Base-by-base conservation (phyloP, 2,888 invertebrate species). In the Caenorhabditis sp. region DNA sequence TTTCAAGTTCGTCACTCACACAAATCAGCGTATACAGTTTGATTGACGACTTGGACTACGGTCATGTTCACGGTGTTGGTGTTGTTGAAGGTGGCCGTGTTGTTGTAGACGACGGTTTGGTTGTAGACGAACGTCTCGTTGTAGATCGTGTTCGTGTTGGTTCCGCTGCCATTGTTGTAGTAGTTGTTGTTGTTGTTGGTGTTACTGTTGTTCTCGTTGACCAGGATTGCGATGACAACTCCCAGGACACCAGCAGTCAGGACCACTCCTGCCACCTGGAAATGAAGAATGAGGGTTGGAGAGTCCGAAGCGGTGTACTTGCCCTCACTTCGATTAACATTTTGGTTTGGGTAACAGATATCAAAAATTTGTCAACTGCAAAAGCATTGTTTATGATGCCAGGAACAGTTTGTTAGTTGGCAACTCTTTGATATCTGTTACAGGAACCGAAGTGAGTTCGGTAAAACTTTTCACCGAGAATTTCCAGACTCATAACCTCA, bases 161-260 rank as follows among this genome's bases (percentile, higher is more conserved):
- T 16, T 44, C 41, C 54, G 28, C 41, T 79, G 16, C 61, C 61
- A 24, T 24, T 24, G n/a, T 7, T 7, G 26, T 63, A 24, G 61
- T 44, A 14, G 26, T 63, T 28, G 63, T 47, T 10, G 26, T 26
- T 72, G 24, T 86, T 80, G 16, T 81, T 76, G 61, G 66, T 84
- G 26, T 70, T 68, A 24, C 61, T 79, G 58, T 82, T 83, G 63
- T 69, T 59, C 3, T 85, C 72, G 24, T 79, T 85, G 44, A 88
- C 73, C 22, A 88, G 86, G 49, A 82, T 82, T 10, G 84, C 85
- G 41, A 88, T 88, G 6, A 76, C 77, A 0, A 88, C 83, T 76
- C 88, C 88, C 14, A 88, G 81, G 16, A 82, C 81, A 41, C 83
- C 86, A 51, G 82, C 82, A 19, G 82, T 68, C 2, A 77, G 44